Evolutionary conservation across 2,113 vertebrate species (phyloP).

Genomic region (Pelusios castaneus): DNA sequence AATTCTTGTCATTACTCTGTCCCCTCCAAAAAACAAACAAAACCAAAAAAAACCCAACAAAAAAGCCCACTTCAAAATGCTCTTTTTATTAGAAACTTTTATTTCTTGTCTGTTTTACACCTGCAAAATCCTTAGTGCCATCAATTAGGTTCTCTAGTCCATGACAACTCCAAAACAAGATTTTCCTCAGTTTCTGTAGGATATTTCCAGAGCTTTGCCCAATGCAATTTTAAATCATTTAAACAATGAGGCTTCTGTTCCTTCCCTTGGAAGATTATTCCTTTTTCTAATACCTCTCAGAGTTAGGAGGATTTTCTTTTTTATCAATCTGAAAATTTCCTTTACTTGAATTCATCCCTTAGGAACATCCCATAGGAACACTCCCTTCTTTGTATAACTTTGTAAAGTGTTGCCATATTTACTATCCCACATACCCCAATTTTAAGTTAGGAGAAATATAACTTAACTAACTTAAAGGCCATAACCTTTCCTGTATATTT

Average conservation of each 20-base stretch:
- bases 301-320: not conserved
- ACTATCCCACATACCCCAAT: not conserved
- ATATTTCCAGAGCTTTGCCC: not conserved
- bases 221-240: not conserved
- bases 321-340: not conserved
- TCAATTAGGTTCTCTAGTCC: not conserved
- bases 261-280: not conserved
- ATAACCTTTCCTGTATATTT: too few relatives aligned
- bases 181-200: not conserved
- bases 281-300: not conserved
- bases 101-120: not conserved
- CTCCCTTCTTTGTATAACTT: not conserved
- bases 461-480: too few relatives aligned
- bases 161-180: not conserved
- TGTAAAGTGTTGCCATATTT: not conserved
- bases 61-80: not conserved
- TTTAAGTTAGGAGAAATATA: not conserved
- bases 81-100: not conserved
- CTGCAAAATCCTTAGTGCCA: not conserved
- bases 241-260: not conserved
- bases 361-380: not conserved
- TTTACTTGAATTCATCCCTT: not conserved
- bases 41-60: too few relatives aligned
- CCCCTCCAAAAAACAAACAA: not conserved
- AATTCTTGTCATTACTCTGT: not conserved